Conservation (phyloP, 2,888 invertebrate species). For the Linnaemya tessellans region DNA sequence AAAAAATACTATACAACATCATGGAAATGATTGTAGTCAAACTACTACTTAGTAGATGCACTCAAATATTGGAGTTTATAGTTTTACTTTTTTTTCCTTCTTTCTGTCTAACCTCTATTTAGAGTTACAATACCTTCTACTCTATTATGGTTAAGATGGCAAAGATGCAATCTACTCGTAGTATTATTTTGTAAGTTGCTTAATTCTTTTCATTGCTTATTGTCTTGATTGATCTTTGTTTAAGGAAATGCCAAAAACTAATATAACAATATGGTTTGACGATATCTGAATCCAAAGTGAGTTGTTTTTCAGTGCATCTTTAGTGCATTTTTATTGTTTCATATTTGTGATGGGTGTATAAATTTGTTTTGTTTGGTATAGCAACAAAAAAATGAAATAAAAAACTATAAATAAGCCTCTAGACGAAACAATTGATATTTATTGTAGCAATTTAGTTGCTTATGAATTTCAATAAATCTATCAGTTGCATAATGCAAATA, state of each 20-base stretch:
- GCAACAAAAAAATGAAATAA: background rate
- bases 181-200: constrained; percentile 41
- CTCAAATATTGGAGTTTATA: constrained; percentile 28
- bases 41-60: constrained; percentile 57
- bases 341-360: constrained; percentile 25
- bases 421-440: background rate
- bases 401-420: background rate
- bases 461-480: background rate
- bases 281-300: background rate
- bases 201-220: constrained; percentile 51
- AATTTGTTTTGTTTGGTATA: constrained; percentile 4
- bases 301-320: background rate
- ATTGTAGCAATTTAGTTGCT: background rate
- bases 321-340: background rate
- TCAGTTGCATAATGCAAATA: background rate
- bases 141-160: background rate
- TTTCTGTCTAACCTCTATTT: constrained; percentile 32
- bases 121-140: background rate
- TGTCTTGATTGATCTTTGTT: constrained; percentile 51
- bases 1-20: constrained; percentile 41
- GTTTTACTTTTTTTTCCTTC: constrained; percentile 3
- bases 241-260: constrained; percentile 8
- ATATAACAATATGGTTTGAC: background rate
- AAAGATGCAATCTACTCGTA: constrained; percentile 42
- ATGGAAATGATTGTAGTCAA: constrained; percentile 68